Base-by-base conservation (phyloP, 2,888 invertebrate genomes). In the Drosophila longiperda region DNA sequence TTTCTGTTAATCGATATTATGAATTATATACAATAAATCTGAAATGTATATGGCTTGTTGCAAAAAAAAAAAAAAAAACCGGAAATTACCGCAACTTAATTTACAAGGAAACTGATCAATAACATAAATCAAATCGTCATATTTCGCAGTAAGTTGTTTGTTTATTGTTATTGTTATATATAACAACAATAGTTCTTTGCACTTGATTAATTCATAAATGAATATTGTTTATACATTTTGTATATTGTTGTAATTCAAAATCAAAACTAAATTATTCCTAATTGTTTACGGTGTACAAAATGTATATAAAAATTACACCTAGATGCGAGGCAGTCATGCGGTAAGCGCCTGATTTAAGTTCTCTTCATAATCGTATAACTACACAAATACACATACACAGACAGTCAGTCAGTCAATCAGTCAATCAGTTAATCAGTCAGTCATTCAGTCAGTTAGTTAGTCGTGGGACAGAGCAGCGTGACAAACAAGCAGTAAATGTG, bases 401-500 rank as follows among this genome's bases (percentile, higher is more conserved):
- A 26, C 54, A n/a, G 17, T 36, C 54, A 54, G 26, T 54, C 53
- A 53, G 15, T 53, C 17, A 54, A 3, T 38, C 38, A 29, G 8
- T 55, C 1, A 54, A 3, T 38, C 38, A 40, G 15, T 55, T 1
- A 38, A 1, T 40, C 55, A 53, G 8, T 33, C 9, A n/a, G 0
- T 38, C 53, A 53, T 8, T 52, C 2, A 53, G 2, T 34, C 15
- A 53, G 11, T 53, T n/a, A 55, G 11, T 54, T 48, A 73, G 74
- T 75, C 75, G 78, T 62, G 62, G 66, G 74, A 67, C 78, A 73
- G 49, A 78, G 20, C 61, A 34, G 78, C 52, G 65, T 65, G 75
- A 77, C 75, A 73, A 74, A 66, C 67, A 59, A 38, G 20, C 48
- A 57, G 75, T 60, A 48, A 63, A 54, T 38, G 63, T 23, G 23